Conservation (phyloP, 2,797 vertebrate species). For the Lerista edwardsae region DNA sequence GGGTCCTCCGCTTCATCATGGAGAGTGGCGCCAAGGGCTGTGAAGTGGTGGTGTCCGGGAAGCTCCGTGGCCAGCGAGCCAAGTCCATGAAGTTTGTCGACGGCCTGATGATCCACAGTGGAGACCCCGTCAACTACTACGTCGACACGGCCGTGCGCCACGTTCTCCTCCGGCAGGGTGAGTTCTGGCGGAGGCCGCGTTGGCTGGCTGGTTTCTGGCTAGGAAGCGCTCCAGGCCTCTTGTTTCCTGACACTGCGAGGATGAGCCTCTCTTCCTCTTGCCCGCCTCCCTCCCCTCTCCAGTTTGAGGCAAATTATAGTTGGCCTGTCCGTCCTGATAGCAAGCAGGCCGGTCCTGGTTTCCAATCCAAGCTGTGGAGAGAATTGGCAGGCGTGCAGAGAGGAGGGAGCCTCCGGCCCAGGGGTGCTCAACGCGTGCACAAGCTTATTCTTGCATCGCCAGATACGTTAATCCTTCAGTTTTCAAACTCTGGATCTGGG, state of each 20-base stretch:
- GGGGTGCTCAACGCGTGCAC: too few relatives aligned
- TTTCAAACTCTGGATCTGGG: too few relatives aligned
- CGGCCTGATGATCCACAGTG: constrained; percentile 98
- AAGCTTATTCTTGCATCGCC: too few relatives aligned
- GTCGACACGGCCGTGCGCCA: constrained; percentile 97
- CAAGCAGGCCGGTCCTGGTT: not conserved
- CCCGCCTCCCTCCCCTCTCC: not conserved
- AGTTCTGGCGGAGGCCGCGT: too few relatives aligned
- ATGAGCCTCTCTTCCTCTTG: not conserved
- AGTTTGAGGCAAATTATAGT: not conserved
- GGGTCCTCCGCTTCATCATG: constrained; percentile 99
- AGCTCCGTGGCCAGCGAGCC: constrained; percentile 94
- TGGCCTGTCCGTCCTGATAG: not conserved
- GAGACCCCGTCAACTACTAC: constrained; percentile 98
- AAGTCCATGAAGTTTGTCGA: constrained; percentile 99
- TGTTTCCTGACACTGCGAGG: too few relatives aligned
- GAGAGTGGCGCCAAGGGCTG: constrained; percentile 97
- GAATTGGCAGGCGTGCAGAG: too few relatives aligned
- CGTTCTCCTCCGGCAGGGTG: constrained; percentile 95
- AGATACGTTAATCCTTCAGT: too few relatives aligned
- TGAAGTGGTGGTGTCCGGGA: constrained; percentile 96
- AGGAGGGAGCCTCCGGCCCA: too few relatives aligned
- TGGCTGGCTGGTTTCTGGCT: too few relatives aligned
- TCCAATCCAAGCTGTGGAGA: not conserved
- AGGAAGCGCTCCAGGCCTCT: too few relatives aligned